Percentiles rank a stretch among this genome's conserved stretches.
Evolutionary conservation across 2,797 vertebrate genomes (phyloP).

Genomic region (Graptemys geographica): DNA sequence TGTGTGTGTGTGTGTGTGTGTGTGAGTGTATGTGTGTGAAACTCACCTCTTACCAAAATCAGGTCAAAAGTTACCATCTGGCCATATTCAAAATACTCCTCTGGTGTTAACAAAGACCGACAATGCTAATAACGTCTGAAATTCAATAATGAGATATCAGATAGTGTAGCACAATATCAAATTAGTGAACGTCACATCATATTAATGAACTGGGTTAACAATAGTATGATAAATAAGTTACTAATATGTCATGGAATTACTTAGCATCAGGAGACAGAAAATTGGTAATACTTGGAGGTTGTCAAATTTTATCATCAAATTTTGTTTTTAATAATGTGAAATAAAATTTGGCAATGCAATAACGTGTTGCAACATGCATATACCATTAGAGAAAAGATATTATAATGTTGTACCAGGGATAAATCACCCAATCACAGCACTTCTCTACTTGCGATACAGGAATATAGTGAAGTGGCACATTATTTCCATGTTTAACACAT

Average conservation of each 20-base stretch:
- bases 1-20: rapidly evolving
- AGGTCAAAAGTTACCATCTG: neutral
- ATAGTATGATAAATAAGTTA: constrained; percentile 62
- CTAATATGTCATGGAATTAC: constrained; percentile 61
- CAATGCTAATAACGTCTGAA: constrained; percentile 38
- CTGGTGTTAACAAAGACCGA: neutral
- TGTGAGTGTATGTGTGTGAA: rapidly evolving
- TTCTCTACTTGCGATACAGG: neutral
- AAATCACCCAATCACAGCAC: neutral
- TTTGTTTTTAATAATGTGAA: constrained; percentile 27
- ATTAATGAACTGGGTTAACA: constrained; percentile 65
- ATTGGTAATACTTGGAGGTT: constrained; percentile 58
- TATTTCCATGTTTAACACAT: neutral
- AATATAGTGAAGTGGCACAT: neutral
- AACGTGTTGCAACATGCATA: neutral
- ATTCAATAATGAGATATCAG: constrained; percentile 28
- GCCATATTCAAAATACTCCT: neutral
- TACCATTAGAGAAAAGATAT: neutral
- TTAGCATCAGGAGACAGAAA: constrained; percentile 63
- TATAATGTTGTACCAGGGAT: neutral
- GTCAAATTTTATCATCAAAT: constrained; percentile 69
- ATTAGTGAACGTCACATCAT: constrained; percentile 40
- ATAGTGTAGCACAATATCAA: constrained; percentile 10
- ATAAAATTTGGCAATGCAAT: constrained; percentile 47
- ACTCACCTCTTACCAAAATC: neutral